phyloP scores from a whole-genome alignment of 1,140 invertebrate species.

The Drosophila saltans region DNA sequence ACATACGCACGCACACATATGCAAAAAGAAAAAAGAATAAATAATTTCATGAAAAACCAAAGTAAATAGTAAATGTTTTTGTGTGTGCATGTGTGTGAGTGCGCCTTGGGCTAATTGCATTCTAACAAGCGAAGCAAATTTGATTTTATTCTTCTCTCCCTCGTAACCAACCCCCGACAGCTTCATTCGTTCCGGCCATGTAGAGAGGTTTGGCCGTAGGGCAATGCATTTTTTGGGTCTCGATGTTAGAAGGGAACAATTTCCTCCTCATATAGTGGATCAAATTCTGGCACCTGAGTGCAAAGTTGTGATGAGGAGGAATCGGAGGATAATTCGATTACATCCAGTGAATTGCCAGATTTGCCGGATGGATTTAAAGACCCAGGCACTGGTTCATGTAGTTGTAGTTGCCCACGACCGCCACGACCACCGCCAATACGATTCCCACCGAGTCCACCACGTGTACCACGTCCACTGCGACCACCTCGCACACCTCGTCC shows the following conservation, averaged over 20 bases:
- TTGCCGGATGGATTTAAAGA: not conserved
- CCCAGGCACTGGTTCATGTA: not conserved
- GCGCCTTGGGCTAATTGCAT: slow-evolving; percentile 76
- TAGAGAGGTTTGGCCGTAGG: slow-evolving; percentile 39
- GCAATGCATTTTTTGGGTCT: not conserved
- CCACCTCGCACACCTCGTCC: slow-evolving; percentile 21
- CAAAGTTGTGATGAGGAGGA: slow-evolving; percentile 42
- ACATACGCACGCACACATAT: not conserved
- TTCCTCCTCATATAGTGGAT: slow-evolving; percentile 71
- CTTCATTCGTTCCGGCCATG: slow-evolving; percentile 70
- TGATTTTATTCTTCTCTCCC: slow-evolving; percentile 52
- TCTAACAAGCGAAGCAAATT: slow-evolving; percentile 79
- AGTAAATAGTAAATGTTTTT: slow-evolving; percentile 56
- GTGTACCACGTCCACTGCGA: not conserved
- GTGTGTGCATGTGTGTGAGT: not conserved
- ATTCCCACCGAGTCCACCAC: slow-evolving; percentile 9
- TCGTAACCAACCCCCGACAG: slow-evolving; percentile 51
- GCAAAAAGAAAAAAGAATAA: not conserved
- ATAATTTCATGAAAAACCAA: slow-evolving; percentile 64
- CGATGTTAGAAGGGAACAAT: slow-evolving; percentile 56
- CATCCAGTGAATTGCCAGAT: slow-evolving; percentile 44
- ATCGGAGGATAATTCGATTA: slow-evolving; percentile 69
- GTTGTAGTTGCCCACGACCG: not conserved
- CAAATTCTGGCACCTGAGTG: slow-evolving; percentile 40
- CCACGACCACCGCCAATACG: not conserved